A percentile compares a stretch with the other conserved stretches of the same genome.
phyloP scores from a whole-genome alignment of 2,888 invertebrate species.

The Eristalis pertinax region DNA sequence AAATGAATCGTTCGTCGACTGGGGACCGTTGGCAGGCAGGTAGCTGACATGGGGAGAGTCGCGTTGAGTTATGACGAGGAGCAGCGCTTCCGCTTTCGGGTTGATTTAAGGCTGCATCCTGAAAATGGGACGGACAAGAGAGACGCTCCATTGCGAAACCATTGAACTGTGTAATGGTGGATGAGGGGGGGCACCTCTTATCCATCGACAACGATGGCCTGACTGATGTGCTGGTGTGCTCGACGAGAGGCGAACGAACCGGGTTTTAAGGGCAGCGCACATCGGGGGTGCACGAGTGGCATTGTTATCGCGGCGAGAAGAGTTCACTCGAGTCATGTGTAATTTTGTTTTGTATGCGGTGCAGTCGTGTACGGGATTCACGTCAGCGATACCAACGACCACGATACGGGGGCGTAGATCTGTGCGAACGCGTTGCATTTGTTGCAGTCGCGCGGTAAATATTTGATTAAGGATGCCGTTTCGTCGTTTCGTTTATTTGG shows the following conservation, averaged over 20 bases:
- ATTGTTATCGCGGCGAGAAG: slow-evolving; percentile 58
- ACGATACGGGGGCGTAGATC: not conserved
- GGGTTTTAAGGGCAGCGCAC: not conserved
- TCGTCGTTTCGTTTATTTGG: not conserved
- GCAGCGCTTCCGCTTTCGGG: not conserved
- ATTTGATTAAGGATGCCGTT: not conserved
- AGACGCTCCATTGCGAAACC: too few relatives aligned
- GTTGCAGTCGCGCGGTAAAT: not conserved
- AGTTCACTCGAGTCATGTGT: slow-evolving; percentile 62
- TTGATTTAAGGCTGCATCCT: not conserved
- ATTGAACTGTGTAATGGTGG: too few relatives aligned
- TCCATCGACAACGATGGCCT: too few relatives aligned
- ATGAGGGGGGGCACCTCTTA: too few relatives aligned
- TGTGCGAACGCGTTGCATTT: not conserved
- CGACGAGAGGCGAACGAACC: not conserved
- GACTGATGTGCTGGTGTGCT: too few relatives aligned
- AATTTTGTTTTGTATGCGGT: slow-evolving; percentile 6
- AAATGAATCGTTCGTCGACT: not conserved
- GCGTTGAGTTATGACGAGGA: not conserved
- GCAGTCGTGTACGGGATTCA: not conserved
- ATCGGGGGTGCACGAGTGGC: slow-evolving; percentile 8
- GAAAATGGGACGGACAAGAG: not conserved
- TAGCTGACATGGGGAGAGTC: not conserved
- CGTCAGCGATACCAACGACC: slow-evolving; percentile 1
- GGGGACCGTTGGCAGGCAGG: not conserved